Percentiles rank a stretch among this genome's conserved stretches.
These are phyloP conservation scores for Triplophysa dalaica DNA, from an alignment of 2,113 vertebrate genomes.

Conservation along the genomic window DNA sequence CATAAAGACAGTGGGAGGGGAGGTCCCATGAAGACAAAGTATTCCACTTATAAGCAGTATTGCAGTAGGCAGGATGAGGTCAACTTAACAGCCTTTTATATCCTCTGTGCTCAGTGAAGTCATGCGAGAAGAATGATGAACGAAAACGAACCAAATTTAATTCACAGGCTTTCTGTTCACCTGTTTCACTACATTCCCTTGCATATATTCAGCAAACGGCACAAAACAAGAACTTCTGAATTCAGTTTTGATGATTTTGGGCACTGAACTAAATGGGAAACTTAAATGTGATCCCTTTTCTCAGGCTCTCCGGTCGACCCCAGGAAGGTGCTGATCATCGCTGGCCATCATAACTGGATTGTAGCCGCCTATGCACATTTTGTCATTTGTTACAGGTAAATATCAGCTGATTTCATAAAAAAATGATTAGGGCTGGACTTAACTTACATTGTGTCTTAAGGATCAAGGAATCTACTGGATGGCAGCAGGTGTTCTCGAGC, in stretches of 20 bases:
- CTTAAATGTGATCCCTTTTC: too few species aligned
- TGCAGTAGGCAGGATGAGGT: conserved; percentile 25
- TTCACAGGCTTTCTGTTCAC: neutral
- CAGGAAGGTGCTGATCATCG: conserved; percentile 92
- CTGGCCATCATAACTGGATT: conserved; percentile 99
- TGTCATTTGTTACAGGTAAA: conserved; percentile 96
- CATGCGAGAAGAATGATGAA: conserved; percentile 40
- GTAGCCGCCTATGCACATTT: conserved; percentile 96
- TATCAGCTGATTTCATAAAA: neutral
- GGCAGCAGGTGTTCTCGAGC: conserved; percentile 97
- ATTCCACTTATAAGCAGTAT: conserved; percentile 7
- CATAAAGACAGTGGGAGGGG: neutral
- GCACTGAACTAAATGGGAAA: too few species aligned
- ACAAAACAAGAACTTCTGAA: neutral
- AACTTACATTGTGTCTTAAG: conserved; percentile 60
- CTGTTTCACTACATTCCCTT: neutral
- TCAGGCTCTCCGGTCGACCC: conserved; percentile 89
- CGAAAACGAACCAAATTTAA: conserved; percentile 7
- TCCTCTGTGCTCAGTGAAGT: conserved; percentile 27
- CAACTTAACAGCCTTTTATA: conserved; percentile 48
- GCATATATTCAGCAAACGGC: neutral
- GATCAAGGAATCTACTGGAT: conserved; percentile 96
- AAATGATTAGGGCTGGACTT: neutral
- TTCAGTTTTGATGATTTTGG: too few species aligned
- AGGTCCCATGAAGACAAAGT: conserved; percentile 10